These are phyloP conservation scores for Lasioglossum malachurum DNA, from an alignment of 2,888 invertebrate genomes.

Conservation along the genomic window DNA sequence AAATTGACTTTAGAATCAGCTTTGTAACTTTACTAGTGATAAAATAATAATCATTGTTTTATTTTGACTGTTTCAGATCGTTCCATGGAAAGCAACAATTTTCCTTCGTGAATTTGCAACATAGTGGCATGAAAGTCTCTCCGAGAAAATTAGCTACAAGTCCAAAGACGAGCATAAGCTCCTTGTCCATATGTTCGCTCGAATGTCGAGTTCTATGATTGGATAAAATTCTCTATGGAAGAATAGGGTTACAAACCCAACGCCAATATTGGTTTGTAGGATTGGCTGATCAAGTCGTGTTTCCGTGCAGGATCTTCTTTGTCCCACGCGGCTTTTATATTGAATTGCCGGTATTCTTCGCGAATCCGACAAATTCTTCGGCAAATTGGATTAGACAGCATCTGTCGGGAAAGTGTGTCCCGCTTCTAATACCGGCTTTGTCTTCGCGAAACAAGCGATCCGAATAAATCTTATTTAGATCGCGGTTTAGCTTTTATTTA, in stretches of 20 bases:
- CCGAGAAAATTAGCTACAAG: constrained; percentile 19
- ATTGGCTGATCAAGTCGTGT: constrained; percentile 74
- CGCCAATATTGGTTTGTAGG: constrained; percentile 73
- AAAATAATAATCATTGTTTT: too few species aligned
- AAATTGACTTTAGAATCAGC: too few species aligned
- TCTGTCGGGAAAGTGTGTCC: constrained; percentile 35
- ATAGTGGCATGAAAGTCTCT: background rate
- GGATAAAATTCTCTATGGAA: constrained; percentile 67
- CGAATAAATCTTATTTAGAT: background rate
- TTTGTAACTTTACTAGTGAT: too few species aligned
- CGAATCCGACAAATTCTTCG: constrained; percentile 64
- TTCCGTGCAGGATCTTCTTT: constrained; percentile 69
- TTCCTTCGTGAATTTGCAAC: background rate
- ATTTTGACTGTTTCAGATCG: background rate
- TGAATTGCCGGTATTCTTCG: constrained; percentile 66
- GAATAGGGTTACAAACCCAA: constrained; percentile 64
- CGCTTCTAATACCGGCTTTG: background rate
- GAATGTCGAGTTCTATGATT: constrained; percentile 67
- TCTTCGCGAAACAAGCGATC: background rate
- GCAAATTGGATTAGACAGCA: constrained; percentile 70
- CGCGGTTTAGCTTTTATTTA: background rate
- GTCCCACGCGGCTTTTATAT: constrained; percentile 72
- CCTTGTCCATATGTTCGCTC: constrained; percentile 41
- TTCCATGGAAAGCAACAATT: background rate
- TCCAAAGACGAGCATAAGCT: constrained; percentile 26